These are phyloP conservation scores for Channa striata DNA, from an alignment of 2,797 vertebrate species.

Conservation along the genomic window DNA sequence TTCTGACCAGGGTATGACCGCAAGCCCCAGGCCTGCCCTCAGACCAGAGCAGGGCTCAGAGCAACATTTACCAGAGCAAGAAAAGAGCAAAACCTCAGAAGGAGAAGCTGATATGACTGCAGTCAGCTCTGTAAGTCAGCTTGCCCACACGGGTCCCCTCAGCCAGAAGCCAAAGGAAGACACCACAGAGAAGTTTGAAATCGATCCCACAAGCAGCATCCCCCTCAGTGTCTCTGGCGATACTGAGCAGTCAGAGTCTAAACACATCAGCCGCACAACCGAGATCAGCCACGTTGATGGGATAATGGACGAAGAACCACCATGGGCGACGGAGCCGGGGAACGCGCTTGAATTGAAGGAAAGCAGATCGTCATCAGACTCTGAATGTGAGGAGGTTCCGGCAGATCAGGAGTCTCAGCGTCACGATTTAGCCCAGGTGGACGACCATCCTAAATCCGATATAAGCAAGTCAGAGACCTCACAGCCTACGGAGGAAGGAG, in stretches of 20 bases:
- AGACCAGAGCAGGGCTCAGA: constrained; percentile 34
- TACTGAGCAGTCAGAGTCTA: background rate
- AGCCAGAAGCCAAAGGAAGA: constrained; percentile 24
- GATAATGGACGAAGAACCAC: constrained; percentile 71
- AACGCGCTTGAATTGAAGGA: constrained; percentile 16
- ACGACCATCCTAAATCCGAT: background rate
- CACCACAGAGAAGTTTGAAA: background rate
- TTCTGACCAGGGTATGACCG: constrained; percentile 34
- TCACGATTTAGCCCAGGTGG: background rate
- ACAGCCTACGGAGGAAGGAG: background rate
- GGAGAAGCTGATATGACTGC: background rate
- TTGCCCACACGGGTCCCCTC: constrained; percentile 2
- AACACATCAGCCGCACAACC: background rate
- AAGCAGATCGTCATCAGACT: constrained; percentile 55
- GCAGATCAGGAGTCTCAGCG: background rate
- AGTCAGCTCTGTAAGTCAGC: background rate
- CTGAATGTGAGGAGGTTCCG: constrained; percentile 41
- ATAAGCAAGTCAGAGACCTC: background rate
- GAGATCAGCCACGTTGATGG: constrained; percentile 18
- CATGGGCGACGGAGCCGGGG: constrained; percentile 48
- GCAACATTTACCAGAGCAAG: constrained; percentile 10
- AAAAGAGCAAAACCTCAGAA: background rate
- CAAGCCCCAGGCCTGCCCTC: constrained; percentile 73
- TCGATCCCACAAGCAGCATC: background rate
- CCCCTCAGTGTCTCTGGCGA: background rate